Percentiles rank a stretch among this genome's conserved stretches.
Evolutionary conservation across 2,797 vertebrate genomes (phyloP).

Genomic region (Gorsachius magnificus): DNA sequence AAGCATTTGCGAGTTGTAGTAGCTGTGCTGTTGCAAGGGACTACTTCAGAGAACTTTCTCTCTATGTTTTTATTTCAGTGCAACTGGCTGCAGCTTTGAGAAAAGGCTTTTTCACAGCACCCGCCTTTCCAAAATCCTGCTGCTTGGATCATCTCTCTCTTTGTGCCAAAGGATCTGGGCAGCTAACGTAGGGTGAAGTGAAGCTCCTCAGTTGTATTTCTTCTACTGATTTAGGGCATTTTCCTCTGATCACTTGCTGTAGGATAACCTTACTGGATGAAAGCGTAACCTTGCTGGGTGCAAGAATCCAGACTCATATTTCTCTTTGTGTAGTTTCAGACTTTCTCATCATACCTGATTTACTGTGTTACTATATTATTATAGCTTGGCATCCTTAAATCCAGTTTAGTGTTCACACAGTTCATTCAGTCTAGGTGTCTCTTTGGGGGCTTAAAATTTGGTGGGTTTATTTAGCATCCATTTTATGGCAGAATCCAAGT

Average conservation of each 20-base stretch:
- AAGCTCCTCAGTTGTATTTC: neutral
- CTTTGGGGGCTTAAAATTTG: neutral
- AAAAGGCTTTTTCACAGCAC: neutral
- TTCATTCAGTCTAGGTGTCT: neutral
- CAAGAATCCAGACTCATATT: neutral
- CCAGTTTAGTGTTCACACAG: neutral
- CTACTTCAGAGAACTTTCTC: neutral
- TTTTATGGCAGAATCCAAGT: neutral
- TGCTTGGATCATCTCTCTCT: neutral
- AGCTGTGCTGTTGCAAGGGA: neutral
- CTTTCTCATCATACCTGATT: neutral
- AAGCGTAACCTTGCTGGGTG: neutral
- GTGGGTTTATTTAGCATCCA: neutral
- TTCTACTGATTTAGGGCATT: neutral
- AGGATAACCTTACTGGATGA: neutral
- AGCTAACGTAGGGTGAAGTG: neutral
- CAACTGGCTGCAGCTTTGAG: neutral
- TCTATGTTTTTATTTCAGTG: neutral
- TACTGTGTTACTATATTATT: neutral
- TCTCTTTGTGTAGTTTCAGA: neutral
- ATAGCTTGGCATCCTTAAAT: neutral
- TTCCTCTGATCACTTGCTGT: neutral
- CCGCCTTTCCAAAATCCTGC: neutral
- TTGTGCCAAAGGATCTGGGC: neutral
- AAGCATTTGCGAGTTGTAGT: constrained; percentile 36